Base-by-base conservation (phyloP, 2,113 vertebrate genomes). In the Pteronura brasiliensis region DNA sequence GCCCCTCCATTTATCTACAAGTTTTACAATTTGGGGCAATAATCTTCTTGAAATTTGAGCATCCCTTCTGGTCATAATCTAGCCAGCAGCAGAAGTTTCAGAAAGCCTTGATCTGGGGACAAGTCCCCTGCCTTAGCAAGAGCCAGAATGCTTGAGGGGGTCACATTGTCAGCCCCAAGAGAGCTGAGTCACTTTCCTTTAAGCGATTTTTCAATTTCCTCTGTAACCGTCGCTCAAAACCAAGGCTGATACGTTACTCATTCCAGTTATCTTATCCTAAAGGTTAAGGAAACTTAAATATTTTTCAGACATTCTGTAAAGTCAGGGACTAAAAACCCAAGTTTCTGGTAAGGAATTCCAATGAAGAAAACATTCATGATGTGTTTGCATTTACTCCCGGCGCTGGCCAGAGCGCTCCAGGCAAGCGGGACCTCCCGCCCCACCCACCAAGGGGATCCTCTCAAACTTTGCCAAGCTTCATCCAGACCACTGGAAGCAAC, bases 251-350 rank as follows among this genome's bases (percentile, higher is more conserved):
- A 44, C 21, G 12, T 85, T 57, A n/a, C 63, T 91, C 39, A 6
- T 79, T 57, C 71, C 34, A 72, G 65, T 47, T 86, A 74, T 57
- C 67, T 76, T 81, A 79, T 21, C 47, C 81, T 57, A 80, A 90
- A 88, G 20, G 34, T 47, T 82, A 90, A 82, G 36, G 57, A 74
- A 82, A 12, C 27, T 84, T 86, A 76, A 86, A 25, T 90, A 87
- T 34, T 49, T 92, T 96, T 79, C 83, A 65, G 34, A 71, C 72
- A 95, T 18, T 79, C 49, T 95, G 90, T 69, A 71, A 96, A 96
- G 36, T 87, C 71, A 94, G 17, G 42, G 25, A 71, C 47, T 47
- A 42, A 87, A 92, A 74, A 71, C 10, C 34, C 67, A 88, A 88
- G 31, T 71, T 52, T 29, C 55, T 84, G 14, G 17, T 34, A 47